Evolutionary conservation across 2,797 vertebrate genomes (phyloP), one percentile per base, ranked within the genome.

Genomic region (Malurus splendens): DNA sequence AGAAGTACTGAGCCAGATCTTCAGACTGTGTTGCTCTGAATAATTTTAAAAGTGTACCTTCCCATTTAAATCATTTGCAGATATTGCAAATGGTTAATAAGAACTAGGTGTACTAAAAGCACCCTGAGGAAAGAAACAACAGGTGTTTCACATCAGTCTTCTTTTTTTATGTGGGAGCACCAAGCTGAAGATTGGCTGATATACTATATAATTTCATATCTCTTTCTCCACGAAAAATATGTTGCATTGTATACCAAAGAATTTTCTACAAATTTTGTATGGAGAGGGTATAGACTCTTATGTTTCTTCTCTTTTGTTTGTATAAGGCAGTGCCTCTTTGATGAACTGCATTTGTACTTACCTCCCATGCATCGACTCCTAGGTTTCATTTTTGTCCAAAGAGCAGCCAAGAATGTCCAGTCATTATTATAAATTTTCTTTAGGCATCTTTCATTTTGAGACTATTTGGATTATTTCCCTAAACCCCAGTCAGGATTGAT

Each of bases 121-220:
- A 54, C 18, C 27, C 10, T 12, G 32, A 70, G 27, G 15, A 66
- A 73, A 61, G 48, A 80, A 88, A n/a, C 7, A 41, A 7, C 6
- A 41, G 14, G 17, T 76, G 10, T 45, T 87, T 48, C 0, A 0
- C 44, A 24, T 51, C 18, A 42, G 36, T 75, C 2, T 0, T 60
- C 9, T 50, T 65, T 75, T 42, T 51, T 57, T 54, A 6, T n/a
- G 18, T 77, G 25, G 14, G 16, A 33, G 27, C 23, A 45, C 44
- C n/a, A 71, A 24, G 18, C 44, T 65, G 14, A 32, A 56, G 57
- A 55, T 28, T 52, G 33, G 11, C 15, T 77, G 1, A 54, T 59
- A 42, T 15, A 36, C 13, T 57, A 3, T 47, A 36, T 47, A 48
- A 20, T 32, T 77, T 75, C 36, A 36, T 72, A 70, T 50, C 88